Base-by-base conservation (phyloP, 2,888 invertebrate genomes). In the Octodonta nipae region DNA sequence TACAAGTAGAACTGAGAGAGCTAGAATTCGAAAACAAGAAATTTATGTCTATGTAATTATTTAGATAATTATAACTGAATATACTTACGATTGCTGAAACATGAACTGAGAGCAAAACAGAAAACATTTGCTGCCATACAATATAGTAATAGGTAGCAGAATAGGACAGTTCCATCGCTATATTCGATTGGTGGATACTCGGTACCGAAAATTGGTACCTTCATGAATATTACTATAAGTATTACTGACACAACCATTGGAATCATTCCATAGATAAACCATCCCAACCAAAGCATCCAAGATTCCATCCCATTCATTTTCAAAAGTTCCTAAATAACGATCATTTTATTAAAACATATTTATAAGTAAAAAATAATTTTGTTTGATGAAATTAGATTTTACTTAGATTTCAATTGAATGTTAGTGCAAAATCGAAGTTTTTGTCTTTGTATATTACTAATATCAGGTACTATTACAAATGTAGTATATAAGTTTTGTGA, bases 261-360 rank as follows among this genome's bases (percentile, higher is more conserved):
- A 3, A 78, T 44, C 43, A 85, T 73, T 34, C 79, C 78, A 53
- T 85, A 83, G 26, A 76, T 64, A 58, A 85, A 87, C 85, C 88
- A 88, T 2, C 86, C 84, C 0, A 70, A 56, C 87, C 89, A 89
- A 50, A 88, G 80, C 42, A 87, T 62, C 78, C 83, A 85, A 32
- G 78, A 78, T 16, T 75, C 71, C 15, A 91, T 62, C 2, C 91
- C 91, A 80, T 88, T 87, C 62, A 89, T 84, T 66, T 86, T 87
- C 84, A 89, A 82, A 1, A 85, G 76, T 68, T 89, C 89, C 79
- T 88, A 60, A 15, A n/a, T n/a, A 56, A 28, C 27, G 28, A 27
- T 4, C 3, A 28, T 14, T 14, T 4, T 10, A 4, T 4, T 16
- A 10, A 29, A 2, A 29, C 20, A 20, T 3, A 22, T 4, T n/a